These are phyloP conservation scores for Papilio gigon DNA, from an alignment of 2,888 invertebrate species.

Conservation along the genomic window DNA sequence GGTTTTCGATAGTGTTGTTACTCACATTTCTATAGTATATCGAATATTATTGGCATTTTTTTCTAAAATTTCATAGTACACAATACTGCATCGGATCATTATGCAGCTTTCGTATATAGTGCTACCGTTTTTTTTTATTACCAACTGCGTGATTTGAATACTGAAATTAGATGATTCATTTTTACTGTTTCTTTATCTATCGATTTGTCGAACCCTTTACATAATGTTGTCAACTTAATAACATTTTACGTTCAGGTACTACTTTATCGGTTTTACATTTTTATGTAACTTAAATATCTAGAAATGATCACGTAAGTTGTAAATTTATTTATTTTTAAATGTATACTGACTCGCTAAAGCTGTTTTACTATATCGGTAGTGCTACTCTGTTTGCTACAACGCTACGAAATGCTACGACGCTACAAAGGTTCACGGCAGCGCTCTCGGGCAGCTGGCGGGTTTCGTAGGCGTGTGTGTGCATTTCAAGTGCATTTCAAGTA, in stretches of 20 bases:
- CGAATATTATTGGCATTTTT: neutral
- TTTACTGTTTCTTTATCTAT: too few species aligned
- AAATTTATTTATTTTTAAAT: neutral
- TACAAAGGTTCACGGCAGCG: constrained; percentile 5
- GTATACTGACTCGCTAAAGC: too few species aligned
- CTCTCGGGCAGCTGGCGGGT: constrained; percentile 26
- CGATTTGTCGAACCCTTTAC: too few species aligned
- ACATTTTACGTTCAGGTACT: too few species aligned
- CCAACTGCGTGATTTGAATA: too few species aligned
- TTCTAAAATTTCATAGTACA: neutral
- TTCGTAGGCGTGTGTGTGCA: constrained; percentile 8
- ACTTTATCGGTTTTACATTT: too few species aligned
- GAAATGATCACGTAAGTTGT: neutral
- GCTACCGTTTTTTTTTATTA: too few species aligned
- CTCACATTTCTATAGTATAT: neutral
- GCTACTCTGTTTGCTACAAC: constrained; percentile 6
- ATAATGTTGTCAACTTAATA: too few species aligned
- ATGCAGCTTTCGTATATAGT: too few species aligned
- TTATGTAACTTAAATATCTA: too few species aligned
- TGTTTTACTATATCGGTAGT: neutral
- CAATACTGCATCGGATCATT: too few species aligned
- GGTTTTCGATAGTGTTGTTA: constrained; percentile 6
- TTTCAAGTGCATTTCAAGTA: constrained; percentile 36
- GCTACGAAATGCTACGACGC: constrained; percentile 7
- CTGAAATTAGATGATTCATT: too few species aligned